Evolutionary conservation across 2,797 vertebrate species (phyloP).

Genomic region (Nyctibius grandis): DNA sequence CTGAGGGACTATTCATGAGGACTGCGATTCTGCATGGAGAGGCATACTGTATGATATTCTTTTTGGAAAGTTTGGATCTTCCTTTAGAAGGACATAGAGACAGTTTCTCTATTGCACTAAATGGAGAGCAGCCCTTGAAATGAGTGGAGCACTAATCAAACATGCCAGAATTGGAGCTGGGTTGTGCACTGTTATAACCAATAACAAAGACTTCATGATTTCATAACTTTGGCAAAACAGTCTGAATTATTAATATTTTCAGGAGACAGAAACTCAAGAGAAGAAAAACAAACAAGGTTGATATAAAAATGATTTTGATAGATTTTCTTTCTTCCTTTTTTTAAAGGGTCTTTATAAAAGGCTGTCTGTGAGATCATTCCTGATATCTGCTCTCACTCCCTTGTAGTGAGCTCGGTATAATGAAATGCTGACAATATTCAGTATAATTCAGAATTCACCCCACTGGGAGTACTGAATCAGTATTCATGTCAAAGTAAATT

Average conservation of each 20-base stretch:
- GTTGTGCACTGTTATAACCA: neutral
- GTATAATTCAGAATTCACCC: constrained; percentile 30
- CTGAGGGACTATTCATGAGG: neutral
- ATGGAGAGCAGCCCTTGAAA: neutral
- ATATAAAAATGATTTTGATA: neutral
- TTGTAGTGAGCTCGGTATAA: neutral
- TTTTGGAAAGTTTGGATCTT: neutral
- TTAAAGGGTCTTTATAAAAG: neutral
- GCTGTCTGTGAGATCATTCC: neutral
- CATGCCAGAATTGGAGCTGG: neutral
- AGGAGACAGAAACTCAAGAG: neutral
- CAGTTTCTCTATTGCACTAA: neutral
- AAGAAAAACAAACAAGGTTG: neutral
- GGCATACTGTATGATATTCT: fast-evolving
- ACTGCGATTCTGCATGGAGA: neutral
- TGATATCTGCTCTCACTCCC: neutral
- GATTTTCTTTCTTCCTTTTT: neutral
- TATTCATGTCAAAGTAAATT: constrained; percentile 54
- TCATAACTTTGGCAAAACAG: neutral
- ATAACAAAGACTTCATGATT: neutral
- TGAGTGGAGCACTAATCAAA: neutral
- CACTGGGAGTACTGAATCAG: constrained; percentile 22
- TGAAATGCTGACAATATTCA: constrained; percentile 21
- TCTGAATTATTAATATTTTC: neutral
- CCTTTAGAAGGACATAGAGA: neutral